Conservation (phyloP, 2,888 invertebrate genomes). For the Noctua fimbriata region DNA sequence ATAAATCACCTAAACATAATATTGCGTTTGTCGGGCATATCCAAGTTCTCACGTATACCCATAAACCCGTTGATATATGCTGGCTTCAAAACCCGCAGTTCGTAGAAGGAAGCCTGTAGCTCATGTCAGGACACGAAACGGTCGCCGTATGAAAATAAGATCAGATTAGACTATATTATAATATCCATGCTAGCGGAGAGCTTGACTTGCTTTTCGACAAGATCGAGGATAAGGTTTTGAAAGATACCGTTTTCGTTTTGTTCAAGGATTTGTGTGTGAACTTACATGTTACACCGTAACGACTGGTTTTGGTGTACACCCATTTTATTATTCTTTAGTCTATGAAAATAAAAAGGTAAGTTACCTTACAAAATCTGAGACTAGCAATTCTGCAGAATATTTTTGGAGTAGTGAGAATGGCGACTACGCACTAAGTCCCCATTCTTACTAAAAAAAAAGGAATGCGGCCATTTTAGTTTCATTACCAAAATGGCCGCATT, state of each 20-base stretch:
- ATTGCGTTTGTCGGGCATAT: constrained; percentile 50
- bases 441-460: not conserved
- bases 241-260: constrained; percentile 33
- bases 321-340: not conserved
- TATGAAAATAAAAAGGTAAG: not conserved
- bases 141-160: constrained; percentile 68
- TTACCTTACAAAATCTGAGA: not conserved
- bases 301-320: not conserved
- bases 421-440: not conserved
- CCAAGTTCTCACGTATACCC: constrained; percentile 69
- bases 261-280: constrained; percentile 43
- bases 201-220: constrained; percentile 38
- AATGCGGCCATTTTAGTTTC: too few relatives aligned
- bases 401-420: not conserved
- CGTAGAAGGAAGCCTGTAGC: constrained; percentile 69
- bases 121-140: constrained; percentile 57
- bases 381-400: not conserved
- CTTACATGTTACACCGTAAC: not conserved
- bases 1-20: constrained; percentile 42
- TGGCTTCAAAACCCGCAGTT: constrained; percentile 66
- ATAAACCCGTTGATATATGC: constrained; percentile 66
- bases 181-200: constrained; percentile 28
- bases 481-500: constrained; percentile 6
- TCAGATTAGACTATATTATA: constrained; percentile 64
- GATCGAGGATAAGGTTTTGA: constrained; percentile 60